Conservation (phyloP, 2,888 invertebrate genomes). For the Aspidiotus rigidus region DNA sequence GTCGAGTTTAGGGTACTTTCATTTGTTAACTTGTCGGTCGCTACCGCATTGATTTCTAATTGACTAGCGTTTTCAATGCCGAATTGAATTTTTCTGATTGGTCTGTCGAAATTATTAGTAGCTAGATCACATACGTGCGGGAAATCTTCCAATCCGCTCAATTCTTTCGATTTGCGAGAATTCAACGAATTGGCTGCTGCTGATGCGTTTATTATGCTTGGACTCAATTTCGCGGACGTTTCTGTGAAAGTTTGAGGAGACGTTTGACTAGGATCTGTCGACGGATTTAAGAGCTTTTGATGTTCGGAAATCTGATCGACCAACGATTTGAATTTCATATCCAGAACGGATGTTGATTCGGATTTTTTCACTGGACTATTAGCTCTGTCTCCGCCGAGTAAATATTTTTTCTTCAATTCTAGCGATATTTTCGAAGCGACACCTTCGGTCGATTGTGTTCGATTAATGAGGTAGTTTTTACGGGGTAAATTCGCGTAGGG, state of each 20-base stretch:
- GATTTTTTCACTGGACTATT: slow-evolving; percentile 61
- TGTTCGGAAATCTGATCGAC: slow-evolving; percentile 79
- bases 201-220: slow-evolving; percentile 36
- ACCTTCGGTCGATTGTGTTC: slow-evolving; percentile 77
- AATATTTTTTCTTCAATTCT: slow-evolving; percentile 74
- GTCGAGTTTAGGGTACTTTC: background rate
- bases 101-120: background rate
- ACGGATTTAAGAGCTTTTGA: slow-evolving; percentile 74
- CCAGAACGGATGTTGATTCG: slow-evolving; percentile 71
- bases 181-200: slow-evolving; percentile 34
- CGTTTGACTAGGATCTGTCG: slow-evolving; percentile 57
- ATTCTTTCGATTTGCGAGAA: slow-evolving; percentile 36
- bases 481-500: slow-evolving; percentile 52
- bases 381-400: slow-evolving; percentile 57
- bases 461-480: slow-evolving; percentile 68
- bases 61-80: slow-evolving; percentile 29
- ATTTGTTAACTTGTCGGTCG: background rate
- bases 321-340: slow-evolving; percentile 73
- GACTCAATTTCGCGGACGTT: slow-evolving; percentile 42
- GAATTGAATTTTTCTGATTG: background rate
- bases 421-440: slow-evolving; percentile 78
- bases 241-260: slow-evolving; percentile 58
- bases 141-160: slow-evolving; percentile 39
- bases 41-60: background rate
- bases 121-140: slow-evolving; percentile 40